Evolutionary conservation across 2,888 invertebrate species (phyloP).

Genomic region (Agrypnus murinus): DNA sequence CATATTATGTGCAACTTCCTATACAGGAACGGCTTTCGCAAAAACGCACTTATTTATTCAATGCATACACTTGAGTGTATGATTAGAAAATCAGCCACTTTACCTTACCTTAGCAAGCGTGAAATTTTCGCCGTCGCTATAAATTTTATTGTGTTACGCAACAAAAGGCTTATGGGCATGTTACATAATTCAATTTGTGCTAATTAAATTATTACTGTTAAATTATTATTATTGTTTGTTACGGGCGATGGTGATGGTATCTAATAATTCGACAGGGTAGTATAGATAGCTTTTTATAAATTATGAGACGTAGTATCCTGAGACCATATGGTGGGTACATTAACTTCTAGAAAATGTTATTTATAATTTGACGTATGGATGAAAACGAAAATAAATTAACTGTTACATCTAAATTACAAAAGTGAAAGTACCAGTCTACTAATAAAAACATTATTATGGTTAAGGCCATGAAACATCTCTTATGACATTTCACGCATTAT

Average conservation of each 20-base stretch:
- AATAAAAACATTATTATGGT: no score
- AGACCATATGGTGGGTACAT: no score
- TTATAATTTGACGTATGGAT: neutral
- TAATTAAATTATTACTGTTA: no score
- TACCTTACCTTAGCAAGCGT: no score
- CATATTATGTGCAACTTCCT: neutral
- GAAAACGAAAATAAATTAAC: neutral
- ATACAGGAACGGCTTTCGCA: constrained; percentile 7
- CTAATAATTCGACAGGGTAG: no score
- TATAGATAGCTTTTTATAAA: no score
- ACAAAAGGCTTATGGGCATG: neutral
- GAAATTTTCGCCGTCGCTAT: neutral
- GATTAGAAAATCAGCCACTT: neutral
- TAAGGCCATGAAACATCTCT: neutral
- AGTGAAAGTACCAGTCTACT: neutral
- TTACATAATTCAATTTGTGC: no score
- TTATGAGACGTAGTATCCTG: no score
- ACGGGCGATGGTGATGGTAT: no score
- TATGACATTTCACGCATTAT: neutral
- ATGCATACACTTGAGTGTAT: neutral
- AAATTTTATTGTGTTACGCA: constrained; percentile 3
- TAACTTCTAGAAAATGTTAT: no score
- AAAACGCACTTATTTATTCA: constrained; percentile 9
- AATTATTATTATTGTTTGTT: no score
- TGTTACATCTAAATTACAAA: neutral